Conservation (phyloP, 2,888 invertebrate genomes). For the Tenthredo distinguenda region DNA sequence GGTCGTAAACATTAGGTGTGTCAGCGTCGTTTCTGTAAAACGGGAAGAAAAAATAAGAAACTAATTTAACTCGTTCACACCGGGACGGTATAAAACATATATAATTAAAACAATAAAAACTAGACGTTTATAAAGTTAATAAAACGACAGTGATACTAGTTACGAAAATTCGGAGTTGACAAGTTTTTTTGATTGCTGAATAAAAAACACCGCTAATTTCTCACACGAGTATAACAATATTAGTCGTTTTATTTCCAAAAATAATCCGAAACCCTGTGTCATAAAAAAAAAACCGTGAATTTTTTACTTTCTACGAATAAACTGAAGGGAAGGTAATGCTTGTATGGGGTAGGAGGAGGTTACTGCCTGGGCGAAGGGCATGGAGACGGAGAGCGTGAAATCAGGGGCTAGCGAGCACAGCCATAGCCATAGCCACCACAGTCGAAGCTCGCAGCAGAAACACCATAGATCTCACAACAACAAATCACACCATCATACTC, state of each 20-base stretch:
- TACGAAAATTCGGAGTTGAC: no score
- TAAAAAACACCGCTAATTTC: no score
- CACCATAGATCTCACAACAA: constrained; percentile 72
- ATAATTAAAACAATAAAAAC: not conserved
- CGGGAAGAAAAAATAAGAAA: not conserved
- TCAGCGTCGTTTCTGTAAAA: constrained; percentile 69
- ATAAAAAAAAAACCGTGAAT: not conserved
- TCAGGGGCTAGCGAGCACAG: constrained; percentile 90
- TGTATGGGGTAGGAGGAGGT: constrained; percentile 79
- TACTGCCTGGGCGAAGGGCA: constrained; percentile 78
- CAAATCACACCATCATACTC: constrained; percentile 79
- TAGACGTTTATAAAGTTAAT: not conserved
- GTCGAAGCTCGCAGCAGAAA: constrained; percentile 70
- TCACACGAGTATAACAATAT: no score
- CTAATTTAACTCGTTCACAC: not conserved
- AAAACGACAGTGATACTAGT: no score
- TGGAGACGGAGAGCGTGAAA: constrained; percentile 97
- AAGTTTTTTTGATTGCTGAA: no score
- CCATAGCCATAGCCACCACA: constrained; percentile 81
- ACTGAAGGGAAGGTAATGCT: constrained; percentile 67
- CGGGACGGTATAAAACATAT: not conserved
- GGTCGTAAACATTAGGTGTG: constrained; percentile 73
- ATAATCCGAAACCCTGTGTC: constrained; percentile 29
- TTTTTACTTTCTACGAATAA: not conserved
- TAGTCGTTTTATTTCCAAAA: constrained; percentile 27